Evolutionary conservation across 2,797 vertebrate species (phyloP).

Genomic region (Lagorchestes hirsutus): DNA sequence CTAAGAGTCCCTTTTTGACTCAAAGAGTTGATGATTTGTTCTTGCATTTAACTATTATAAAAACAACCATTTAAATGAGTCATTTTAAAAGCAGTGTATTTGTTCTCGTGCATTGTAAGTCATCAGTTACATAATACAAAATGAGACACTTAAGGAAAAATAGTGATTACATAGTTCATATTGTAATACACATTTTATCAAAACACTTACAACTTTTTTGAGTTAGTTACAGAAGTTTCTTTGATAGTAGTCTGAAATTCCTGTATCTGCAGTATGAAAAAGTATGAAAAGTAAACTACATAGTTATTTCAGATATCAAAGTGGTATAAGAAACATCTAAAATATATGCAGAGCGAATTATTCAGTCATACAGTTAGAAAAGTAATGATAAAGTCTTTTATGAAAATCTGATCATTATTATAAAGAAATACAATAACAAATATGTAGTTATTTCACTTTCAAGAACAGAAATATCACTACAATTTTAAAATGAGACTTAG

Average conservation of each 20-base stretch:
- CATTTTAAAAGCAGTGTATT: conserved; percentile 17
- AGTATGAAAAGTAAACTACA: background rate
- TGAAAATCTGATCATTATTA: background rate
- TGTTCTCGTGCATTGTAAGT: conserved; percentile 24
- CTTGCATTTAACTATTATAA: background rate
- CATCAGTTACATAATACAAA: conserved; percentile 29
- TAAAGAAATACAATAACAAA: background rate
- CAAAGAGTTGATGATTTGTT: background rate
- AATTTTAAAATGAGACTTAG: background rate
- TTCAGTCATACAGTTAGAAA: background rate
- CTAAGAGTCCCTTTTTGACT: background rate
- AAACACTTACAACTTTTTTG: conserved; percentile 80
- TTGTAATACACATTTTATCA: conserved; percentile 59
- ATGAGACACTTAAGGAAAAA: conserved; percentile 27
- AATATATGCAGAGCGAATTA: background rate
- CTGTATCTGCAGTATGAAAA: conserved; percentile 81
- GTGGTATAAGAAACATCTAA: background rate
- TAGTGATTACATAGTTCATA: conserved; percentile 3
- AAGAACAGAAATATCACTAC: background rate
- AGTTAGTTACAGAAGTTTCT: conserved; percentile 69
- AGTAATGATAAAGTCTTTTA: background rate
- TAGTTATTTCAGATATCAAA: background rate
- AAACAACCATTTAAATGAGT: background rate
- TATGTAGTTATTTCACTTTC: background rate
- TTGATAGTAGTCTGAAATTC: conserved; percentile 73